Percentiles rank a stretch among this genome's conserved stretches.
These are phyloP conservation scores for Leptobrachium ailaonicum DNA, from an alignment of 2,113 vertebrate species.

Conservation along the genomic window DNA sequence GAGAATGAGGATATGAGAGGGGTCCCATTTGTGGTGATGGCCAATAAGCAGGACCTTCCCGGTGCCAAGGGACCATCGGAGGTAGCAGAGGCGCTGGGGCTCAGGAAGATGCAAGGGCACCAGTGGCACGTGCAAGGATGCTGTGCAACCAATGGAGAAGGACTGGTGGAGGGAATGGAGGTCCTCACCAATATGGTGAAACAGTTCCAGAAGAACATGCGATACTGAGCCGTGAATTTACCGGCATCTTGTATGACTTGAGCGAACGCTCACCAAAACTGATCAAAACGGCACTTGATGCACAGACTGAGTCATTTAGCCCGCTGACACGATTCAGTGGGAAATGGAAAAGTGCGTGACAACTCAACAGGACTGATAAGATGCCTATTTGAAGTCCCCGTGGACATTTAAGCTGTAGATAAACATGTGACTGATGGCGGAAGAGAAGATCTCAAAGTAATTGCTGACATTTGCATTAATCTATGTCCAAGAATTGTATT, in stretches of 20 bases:
- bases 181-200: slow-evolving; percentile 47
- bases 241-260: neutral
- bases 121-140: slow-evolving; percentile 52
- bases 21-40: slow-evolving; percentile 50
- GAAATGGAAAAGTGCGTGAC: too few species aligned
- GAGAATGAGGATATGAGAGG: slow-evolving; percentile 23
- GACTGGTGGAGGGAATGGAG: slow-evolving; percentile 52
- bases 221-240: neutral
- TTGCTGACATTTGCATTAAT: too few species aligned
- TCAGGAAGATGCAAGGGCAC: slow-evolving; percentile 16
- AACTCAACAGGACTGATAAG: too few species aligned
- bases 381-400: too few species aligned
- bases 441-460: too few species aligned
- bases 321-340: neutral
- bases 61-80: slow-evolving; percentile 41
- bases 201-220: slow-evolving; percentile 25
- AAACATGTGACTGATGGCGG: too few species aligned
- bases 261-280: neutral
- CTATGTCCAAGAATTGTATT: too few species aligned
- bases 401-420: too few species aligned
- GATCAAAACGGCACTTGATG: neutral
- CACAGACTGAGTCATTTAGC: neutral
- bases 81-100: slow-evolving; percentile 39
- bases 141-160: slow-evolving; percentile 49
- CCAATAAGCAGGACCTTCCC: slow-evolving; percentile 55